Percentiles rank a stretch among this genome's conserved stretches.
phyloP scores from a whole-genome alignment of 2,888 invertebrate species.

The Hecatera dysodea region DNA sequence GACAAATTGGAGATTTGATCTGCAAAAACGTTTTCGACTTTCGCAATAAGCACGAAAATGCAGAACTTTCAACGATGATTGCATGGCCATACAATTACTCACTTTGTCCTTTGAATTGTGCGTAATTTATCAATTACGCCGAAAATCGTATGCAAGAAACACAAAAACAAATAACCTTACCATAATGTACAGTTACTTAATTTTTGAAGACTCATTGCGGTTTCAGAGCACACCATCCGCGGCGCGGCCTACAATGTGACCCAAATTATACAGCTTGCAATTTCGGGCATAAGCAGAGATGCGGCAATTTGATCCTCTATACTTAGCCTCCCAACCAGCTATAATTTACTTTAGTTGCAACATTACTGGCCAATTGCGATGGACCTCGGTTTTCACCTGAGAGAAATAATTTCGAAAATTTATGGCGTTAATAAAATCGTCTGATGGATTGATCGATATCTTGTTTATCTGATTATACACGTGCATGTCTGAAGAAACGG shows the following conservation, averaged over 20 bases:
- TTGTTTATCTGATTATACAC: slow-evolving; percentile 66
- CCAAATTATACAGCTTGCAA: slow-evolving; percentile 64
- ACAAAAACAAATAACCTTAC: slow-evolving; percentile 61
- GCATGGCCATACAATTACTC: slow-evolving; percentile 14
- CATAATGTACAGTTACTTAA: slow-evolving; percentile 63
- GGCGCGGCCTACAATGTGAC: slow-evolving; percentile 56
- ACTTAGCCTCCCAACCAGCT: slow-evolving; percentile 73
- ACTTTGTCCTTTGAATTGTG: slow-evolving; percentile 26
- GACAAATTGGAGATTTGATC: slow-evolving; percentile 35
- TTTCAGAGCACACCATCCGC: slow-evolving; percentile 52
- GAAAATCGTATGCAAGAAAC: slow-evolving; percentile 27
- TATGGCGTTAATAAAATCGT: slow-evolving; percentile 78
- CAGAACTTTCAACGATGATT: slow-evolving; percentile 28
- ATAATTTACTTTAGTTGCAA: slow-evolving; percentile 81
- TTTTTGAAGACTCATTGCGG: slow-evolving; percentile 59
- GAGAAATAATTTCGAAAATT: slow-evolving; percentile 79
- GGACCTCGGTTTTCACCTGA: slow-evolving; percentile 72
- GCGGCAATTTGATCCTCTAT: slow-evolving; percentile 68
- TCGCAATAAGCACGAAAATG: slow-evolving; percentile 22
- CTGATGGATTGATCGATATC: slow-evolving; percentile 80
- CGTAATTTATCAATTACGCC: slow-evolving; percentile 60
- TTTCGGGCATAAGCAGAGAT: slow-evolving; percentile 60
- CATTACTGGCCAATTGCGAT: slow-evolving; percentile 74
- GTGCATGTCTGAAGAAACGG: slow-evolving; percentile 47
- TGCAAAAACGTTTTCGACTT: slow-evolving; percentile 12